These are phyloP conservation scores for Zelleria hepariella DNA, from an alignment of 2,888 invertebrate genomes.

Conservation along the genomic window DNA sequence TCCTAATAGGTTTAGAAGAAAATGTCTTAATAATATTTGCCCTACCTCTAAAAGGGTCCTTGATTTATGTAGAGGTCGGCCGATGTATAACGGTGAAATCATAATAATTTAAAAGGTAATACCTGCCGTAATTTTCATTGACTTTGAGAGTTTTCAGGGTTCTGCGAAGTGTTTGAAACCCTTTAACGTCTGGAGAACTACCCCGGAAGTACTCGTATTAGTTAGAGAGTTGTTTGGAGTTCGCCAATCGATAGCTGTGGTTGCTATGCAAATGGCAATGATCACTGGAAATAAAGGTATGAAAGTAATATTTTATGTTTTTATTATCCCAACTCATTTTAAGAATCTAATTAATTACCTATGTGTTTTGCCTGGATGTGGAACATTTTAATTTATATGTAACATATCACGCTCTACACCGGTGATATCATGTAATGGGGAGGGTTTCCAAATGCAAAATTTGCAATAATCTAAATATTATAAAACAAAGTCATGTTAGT, in stretches of 20 bases:
- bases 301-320: no score
- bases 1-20: neutral
- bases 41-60: neutral
- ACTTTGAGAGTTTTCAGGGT: neutral
- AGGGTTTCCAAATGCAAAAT: no score
- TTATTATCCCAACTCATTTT: no score
- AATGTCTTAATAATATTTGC: neutral
- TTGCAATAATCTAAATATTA: no score
- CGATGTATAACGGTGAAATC: neutral
- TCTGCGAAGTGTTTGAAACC: neutral
- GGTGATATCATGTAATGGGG: no score
- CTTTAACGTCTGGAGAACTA: neutral
- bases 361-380: no score
- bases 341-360: no score
- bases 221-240: neutral
- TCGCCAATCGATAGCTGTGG: neutral
- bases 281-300: no score
- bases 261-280: neutral
- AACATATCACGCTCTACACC: no score
- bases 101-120: no score
- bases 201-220: neutral
- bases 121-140: neutral
- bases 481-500: no score
- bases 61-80: neutral
- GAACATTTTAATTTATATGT: no score